These are phyloP conservation scores for Chloroceryle inda DNA, from an alignment of 2,797 vertebrate species.

Conservation along the genomic window DNA sequence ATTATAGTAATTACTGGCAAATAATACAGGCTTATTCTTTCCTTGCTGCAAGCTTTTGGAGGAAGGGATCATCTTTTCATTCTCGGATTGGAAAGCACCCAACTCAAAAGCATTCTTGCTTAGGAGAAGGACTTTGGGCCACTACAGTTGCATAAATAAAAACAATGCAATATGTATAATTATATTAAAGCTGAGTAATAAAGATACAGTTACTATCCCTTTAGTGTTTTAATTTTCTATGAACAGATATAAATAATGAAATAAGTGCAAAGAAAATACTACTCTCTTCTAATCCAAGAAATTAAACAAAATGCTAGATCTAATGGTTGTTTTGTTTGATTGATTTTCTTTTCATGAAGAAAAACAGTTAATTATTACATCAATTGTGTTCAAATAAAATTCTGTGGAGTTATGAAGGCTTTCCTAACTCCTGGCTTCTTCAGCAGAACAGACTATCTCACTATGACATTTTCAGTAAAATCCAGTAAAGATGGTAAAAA, in stretches of 20 bases:
- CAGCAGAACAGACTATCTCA: background rate
- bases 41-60: background rate
- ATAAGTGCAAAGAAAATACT: background rate
- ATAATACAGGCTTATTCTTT: background rate
- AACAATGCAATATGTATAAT: background rate
- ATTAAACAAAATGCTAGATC: background rate
- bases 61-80: background rate
- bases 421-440: background rate
- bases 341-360: background rate
- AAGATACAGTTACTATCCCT: background rate
- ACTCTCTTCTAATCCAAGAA: background rate
- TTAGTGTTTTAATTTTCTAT: background rate
- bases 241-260: background rate
- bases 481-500: background rate
- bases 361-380: background rate
- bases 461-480: background rate
- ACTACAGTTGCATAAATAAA: background rate
- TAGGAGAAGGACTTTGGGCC: background rate
- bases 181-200: background rate
- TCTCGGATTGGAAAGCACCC: background rate
- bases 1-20: background rate
- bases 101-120: background rate
- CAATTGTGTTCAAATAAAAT: background rate
- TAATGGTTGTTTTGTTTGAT: background rate
- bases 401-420: background rate